phyloP scores from a whole-genome alignment of 2,113 vertebrate species.

The Pollachius pollachius region DNA sequence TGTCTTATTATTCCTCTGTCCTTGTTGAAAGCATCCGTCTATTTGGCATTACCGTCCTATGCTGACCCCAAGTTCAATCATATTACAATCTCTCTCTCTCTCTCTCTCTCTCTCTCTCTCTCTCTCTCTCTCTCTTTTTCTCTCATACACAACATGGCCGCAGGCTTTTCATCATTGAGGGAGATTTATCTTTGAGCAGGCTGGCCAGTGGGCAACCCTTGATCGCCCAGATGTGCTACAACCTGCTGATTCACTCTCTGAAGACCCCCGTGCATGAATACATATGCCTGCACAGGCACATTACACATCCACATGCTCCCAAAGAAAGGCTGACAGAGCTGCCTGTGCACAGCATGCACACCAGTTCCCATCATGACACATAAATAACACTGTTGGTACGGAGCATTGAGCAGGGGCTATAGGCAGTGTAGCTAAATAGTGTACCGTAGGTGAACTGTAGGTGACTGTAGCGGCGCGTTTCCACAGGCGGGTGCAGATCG shows the following conservation, averaged over 20 bases:
- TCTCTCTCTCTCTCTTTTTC: constrained; percentile 12
- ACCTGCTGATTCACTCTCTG: constrained; percentile 73
- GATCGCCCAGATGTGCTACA: constrained; percentile 48
- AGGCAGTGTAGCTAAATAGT: neutral
- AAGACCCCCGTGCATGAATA: constrained; percentile 23
- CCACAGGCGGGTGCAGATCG: too few species aligned
- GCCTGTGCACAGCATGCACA: neutral
- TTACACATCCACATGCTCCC: neutral
- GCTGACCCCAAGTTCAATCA: too few species aligned
- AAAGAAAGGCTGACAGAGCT: neutral
- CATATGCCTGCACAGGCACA: constrained; percentile 4
- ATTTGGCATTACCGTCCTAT: too few species aligned
- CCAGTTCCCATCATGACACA: neutral
- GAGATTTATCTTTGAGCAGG: constrained; percentile 45
- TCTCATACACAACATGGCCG: constrained; percentile 55
- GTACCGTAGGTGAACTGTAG: neutral
- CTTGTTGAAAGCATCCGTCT: too few species aligned
- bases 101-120: constrained; percentile 16
- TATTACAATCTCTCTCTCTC: constrained; percentile 18
- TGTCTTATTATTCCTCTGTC: too few species aligned
- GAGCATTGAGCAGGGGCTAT: too few species aligned
- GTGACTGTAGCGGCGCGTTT: too few species aligned
- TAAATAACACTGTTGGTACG: constrained; percentile 8
- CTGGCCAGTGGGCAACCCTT: constrained; percentile 61
- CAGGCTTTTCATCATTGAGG: constrained; percentile 72